Evolutionary conservation across 2,113 vertebrate genomes (phyloP), one percentile per base, ranked within the genome.

Genomic region (Dermatemys mawii): DNA sequence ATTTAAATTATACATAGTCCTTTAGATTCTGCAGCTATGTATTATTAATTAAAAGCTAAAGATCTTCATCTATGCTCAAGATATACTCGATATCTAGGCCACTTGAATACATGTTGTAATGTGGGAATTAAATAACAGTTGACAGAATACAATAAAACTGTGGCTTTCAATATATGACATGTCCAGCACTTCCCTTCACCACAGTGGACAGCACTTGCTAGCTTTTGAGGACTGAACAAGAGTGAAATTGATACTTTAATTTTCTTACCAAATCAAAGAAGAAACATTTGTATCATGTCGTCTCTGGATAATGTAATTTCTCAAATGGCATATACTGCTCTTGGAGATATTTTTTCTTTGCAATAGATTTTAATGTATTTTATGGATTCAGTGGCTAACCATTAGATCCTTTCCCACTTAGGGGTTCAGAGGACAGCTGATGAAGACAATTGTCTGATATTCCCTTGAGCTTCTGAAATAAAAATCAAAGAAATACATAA

Each of bases 21-120:
- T 96, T 97, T 93, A 94, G 94, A 96, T 96, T 97, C 91, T 97
- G 93, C 70, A 67, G 92, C 78, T 92, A 97, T 98, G 97, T 96
- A 98, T 98, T 98, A 98, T 98, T 98, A 98, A 98, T 98, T 98
- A 97, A 96, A 98, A 97, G 95, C 95, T 97, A 84, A 97, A 97
- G 92, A 97, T 96, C 78, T 96, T 96, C 91, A 96, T 97, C 94
- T 97, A 92, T 81, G 90, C 21, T 95, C 80, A 95, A 95, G 97
- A 95, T 95, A 90, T 22, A 94, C 94, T 57, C 87, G 89, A 41
- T 89, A 96, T 97, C 85, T 96, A 94, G 94, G 92, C 92, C 96
- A 84, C 89, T 93, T 92, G 78, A 92, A 88, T 95, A 67, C 87
- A 75, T 89, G 78, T 63, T 85, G 81, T 49, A 90, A 84, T 89